Conservation (phyloP, 2,113 vertebrate genomes). For the Pipa parva region DNA sequence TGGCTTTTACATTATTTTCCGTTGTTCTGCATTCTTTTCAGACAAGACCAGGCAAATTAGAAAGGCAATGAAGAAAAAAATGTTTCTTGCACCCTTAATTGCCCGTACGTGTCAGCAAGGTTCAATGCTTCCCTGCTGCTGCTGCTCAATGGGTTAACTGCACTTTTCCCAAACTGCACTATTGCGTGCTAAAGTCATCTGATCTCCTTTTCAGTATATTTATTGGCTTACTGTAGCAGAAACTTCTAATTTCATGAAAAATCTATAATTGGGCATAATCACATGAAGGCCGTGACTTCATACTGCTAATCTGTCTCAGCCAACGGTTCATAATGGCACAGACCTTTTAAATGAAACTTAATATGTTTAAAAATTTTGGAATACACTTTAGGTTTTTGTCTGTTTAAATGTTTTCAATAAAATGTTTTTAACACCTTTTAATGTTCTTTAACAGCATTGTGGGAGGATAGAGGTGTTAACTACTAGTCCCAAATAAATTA, state of each 20-base stretch:
- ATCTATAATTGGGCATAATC: slow-evolving; percentile 64
- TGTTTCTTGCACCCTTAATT: too few species aligned
- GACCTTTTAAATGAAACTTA: slow-evolving; percentile 47
- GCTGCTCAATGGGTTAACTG: slow-evolving; percentile 48
- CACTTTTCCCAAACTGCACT: slow-evolving; percentile 48
- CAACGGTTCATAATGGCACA: slow-evolving; percentile 51
- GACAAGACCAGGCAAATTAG: slow-evolving; percentile 62
- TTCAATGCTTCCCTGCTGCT: not conserved
- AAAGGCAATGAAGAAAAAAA: slow-evolving; percentile 19
- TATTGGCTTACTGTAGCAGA: slow-evolving; percentile 49
- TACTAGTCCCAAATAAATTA: too few species aligned
- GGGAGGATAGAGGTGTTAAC: slow-evolving; percentile 38
- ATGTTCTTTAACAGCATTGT: not conserved
- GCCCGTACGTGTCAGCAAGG: too few species aligned
- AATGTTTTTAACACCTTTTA: too few species aligned
- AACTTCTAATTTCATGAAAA: slow-evolving; percentile 56
- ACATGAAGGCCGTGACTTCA: slow-evolving; percentile 60
- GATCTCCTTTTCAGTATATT: slow-evolving; percentile 44
- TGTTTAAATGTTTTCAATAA: slow-evolving; percentile 33
- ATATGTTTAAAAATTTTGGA: slow-evolving; percentile 52
- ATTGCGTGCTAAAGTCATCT: slow-evolving; percentile 48
- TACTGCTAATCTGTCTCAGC: slow-evolving; percentile 54
- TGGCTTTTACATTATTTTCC: slow-evolving; percentile 69
- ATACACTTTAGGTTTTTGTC: slow-evolving; percentile 44
- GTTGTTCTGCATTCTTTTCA: slow-evolving; percentile 61